Evolutionary conservation across 2,888 invertebrate genomes (phyloP).

Genomic region (Drosophila seclusa): DNA sequence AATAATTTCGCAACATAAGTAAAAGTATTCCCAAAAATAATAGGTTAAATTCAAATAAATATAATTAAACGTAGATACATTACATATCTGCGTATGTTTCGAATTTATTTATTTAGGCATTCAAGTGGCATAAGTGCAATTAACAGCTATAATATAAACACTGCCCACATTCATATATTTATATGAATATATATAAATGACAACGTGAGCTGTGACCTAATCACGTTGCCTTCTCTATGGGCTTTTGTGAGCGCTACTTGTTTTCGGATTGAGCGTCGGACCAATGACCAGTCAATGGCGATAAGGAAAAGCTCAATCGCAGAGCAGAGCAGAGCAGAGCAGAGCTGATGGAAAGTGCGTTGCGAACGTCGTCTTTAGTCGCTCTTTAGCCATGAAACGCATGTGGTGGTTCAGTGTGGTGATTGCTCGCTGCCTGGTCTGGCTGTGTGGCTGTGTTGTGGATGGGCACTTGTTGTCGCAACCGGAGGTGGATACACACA

Average conservation of each 20-base stretch:
- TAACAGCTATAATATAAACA: constrained; percentile 6
- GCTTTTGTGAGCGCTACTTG: constrained; percentile 4
- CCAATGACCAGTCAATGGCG: constrained; percentile 44
- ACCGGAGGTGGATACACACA: constrained; percentile 58
- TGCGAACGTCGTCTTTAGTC: constrained; percentile 45
- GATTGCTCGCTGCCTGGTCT: constrained; percentile 19
- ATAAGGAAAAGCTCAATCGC: constrained; percentile 53
- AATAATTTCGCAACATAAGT: background rate
- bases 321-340: background rate
- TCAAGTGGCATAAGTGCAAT: constrained; percentile 22
- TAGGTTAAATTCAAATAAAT: background rate
- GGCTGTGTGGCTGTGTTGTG: constrained; percentile 18
- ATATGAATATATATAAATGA: background rate
- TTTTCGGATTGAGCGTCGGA: constrained; percentile 18
- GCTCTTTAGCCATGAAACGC: constrained; percentile 58
- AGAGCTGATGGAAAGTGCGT: constrained; percentile 57
- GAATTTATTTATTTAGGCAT: constrained; percentile 9
- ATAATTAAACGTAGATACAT: background rate
- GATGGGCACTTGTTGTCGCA: constrained; percentile 51
- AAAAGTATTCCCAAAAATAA: background rate
- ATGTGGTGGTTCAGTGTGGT: constrained; percentile 32
- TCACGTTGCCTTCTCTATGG: constrained; percentile 54
- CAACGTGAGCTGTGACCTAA: constrained; percentile 60
- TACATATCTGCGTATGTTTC: background rate
- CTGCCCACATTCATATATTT: background rate